Evolutionary conservation across 2,888 invertebrate species (phyloP).

Genomic region (Plagiodera versicolora): DNA sequence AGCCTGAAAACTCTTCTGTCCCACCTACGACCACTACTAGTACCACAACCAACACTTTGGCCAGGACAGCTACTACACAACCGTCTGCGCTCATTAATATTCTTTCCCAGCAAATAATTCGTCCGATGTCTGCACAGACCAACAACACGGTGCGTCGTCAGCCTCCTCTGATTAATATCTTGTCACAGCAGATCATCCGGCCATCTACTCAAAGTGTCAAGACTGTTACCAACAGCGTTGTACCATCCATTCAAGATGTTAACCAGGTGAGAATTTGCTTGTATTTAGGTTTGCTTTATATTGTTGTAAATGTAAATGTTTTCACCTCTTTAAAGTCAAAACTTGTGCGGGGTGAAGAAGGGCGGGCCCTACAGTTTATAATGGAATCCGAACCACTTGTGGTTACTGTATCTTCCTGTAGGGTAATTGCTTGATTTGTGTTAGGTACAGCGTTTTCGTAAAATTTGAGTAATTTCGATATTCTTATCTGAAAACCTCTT

Average conservation of each 20-base stretch:
- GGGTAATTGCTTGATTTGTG: no score
- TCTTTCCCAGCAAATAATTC: constrained; percentile 58
- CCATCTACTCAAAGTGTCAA: constrained; percentile 34
- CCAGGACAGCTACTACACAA: constrained; percentile 47
- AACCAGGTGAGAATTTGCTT: constrained; percentile 38
- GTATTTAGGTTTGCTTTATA: no score
- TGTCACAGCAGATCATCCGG: constrained; percentile 52
- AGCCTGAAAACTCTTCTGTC: constrained; percentile 40
- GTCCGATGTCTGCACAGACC: constrained; percentile 47
- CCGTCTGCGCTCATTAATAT: constrained; percentile 58
- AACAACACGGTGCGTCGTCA: constrained; percentile 43
- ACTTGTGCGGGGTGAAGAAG: no score
- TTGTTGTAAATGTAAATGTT: no score
- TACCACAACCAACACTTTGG: constrained; percentile 32
- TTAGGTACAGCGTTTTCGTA: no score
- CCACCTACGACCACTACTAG: constrained; percentile 26
- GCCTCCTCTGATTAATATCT: constrained; percentile 51
- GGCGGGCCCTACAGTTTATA: no score
- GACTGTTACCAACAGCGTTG: constrained; percentile 14
- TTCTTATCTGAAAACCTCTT: no score
- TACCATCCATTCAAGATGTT: constrained; percentile 26
- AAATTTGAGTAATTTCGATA: no score
- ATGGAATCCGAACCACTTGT: no score
- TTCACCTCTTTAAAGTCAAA: no score
- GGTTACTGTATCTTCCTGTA: no score